Conservation (phyloP, 92 coral and sea anemone genomes). For the Meandrina meandrites region DNA sequence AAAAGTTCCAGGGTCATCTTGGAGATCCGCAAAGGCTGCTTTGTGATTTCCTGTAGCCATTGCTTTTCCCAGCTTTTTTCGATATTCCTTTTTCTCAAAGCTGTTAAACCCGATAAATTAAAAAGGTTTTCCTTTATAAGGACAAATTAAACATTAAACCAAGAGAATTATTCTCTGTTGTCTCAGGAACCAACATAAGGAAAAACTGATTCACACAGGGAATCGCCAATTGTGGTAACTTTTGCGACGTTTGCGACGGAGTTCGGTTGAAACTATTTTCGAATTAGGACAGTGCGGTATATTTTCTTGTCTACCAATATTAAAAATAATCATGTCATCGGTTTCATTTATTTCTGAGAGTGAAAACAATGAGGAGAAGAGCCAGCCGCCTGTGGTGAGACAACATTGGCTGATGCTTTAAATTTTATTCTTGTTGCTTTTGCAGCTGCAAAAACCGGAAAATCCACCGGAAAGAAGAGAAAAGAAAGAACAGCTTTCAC, state of each 20-base stretch:
- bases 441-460: constrained; percentile 72
- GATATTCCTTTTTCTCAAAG: background rate
- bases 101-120: background rate
- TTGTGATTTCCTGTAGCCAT: background rate
- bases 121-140: background rate
- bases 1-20: background rate
- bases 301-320: background rate
- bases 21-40: background rate
- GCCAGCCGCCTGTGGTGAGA: background rate
- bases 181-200: background rate
- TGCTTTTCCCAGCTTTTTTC: background rate
- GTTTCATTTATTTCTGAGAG: background rate
- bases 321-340: background rate
- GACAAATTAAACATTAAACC: background rate
- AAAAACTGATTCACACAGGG: background rate
- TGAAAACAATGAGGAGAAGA: background rate
- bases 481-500: constrained; percentile 98
- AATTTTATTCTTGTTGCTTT: background rate
- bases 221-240: background rate
- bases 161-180: background rate
- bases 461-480: constrained; percentile 84
- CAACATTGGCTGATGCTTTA: background rate
- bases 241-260: background rate
- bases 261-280: background rate
- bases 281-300: background rate